Evolutionary conservation across 2,113 vertebrate species (phyloP).

Genomic region (Anolis sagrei): DNA sequence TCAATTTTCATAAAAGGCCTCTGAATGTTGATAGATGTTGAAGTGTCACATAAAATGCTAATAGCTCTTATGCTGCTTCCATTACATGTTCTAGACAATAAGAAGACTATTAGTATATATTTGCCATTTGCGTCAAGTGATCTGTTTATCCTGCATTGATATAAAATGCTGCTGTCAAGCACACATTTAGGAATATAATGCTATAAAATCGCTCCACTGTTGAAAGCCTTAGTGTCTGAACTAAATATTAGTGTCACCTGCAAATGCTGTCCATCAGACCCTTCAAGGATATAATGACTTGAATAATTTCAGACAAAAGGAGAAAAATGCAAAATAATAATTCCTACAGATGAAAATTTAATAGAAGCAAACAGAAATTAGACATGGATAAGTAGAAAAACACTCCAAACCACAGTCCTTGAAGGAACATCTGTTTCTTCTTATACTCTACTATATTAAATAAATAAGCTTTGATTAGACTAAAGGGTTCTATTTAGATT

Average conservation of each 20-base stretch:
- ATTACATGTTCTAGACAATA: slow-evolving; percentile 2
- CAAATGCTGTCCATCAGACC: neutral
- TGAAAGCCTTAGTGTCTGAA: neutral
- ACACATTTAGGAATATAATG: neutral
- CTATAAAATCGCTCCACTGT: neutral
- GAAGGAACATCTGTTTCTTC: slow-evolving; percentile 15
- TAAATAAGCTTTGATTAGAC: neutral
- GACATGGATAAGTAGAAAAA: neutral
- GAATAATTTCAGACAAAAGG: neutral
- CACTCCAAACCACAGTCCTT: neutral
- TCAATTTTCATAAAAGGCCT: slow-evolving; percentile 16
- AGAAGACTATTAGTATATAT: neutral
- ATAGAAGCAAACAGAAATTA: neutral
- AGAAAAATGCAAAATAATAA: neutral
- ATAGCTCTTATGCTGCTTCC: neutral
- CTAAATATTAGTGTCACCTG: neutral
- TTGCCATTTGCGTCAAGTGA: slow-evolving; percentile 19
- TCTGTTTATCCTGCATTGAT: neutral
- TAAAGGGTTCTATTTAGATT: neutral
- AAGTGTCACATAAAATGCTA: neutral
- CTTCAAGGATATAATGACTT: slow-evolving; percentile 2
- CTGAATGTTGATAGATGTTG: neutral
- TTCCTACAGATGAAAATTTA: neutral
- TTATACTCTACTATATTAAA: neutral
- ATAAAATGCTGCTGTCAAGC: neutral